These are phyloP conservation scores for Spicauda simplicius DNA, from an alignment of 2,888 invertebrate species.

Conservation along the genomic window DNA sequence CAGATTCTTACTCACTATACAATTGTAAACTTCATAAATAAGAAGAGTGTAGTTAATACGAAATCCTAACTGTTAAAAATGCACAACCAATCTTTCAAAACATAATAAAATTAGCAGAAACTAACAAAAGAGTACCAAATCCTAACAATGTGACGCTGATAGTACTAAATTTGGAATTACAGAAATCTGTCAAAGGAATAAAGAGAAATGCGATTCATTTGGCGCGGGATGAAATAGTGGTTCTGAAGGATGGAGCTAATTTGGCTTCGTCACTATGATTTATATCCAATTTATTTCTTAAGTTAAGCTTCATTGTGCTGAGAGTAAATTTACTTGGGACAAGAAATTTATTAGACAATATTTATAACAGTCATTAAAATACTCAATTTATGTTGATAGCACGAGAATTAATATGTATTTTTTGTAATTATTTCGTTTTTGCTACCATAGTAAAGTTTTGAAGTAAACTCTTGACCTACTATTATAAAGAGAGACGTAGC, in stretches of 20 bases:
- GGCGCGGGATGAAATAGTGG: conserved; percentile 24
- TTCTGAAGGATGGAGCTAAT: conserved; percentile 26
- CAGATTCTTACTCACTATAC: too few relatives aligned
- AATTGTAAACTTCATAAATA: too few relatives aligned
- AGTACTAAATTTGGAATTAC: conserved; percentile 27
- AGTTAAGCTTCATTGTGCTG: conserved; percentile 12
- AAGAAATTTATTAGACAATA: background rate
- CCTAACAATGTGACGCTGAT: conserved; percentile 64
- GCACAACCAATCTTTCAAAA: too few relatives aligned
- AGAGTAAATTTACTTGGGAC: conserved; percentile 14
- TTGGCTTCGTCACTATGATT: conserved; percentile 34
- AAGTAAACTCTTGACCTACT: too few relatives aligned
- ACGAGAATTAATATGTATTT: too few relatives aligned
- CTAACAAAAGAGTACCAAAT: background rate
- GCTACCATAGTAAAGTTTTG: too few relatives aligned
- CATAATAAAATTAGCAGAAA: too few relatives aligned
- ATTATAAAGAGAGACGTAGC: too few relatives aligned
- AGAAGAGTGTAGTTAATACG: too few relatives aligned
- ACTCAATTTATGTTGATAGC: too few relatives aligned
- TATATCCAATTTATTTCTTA: conserved; percentile 30
- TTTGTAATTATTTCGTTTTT: too few relatives aligned
- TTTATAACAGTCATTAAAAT: background rate
- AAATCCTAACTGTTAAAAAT: too few relatives aligned
- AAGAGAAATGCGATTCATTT: conserved; percentile 32
- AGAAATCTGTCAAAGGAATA: conserved; percentile 28